Evolutionary conservation across 2,888 invertebrate genomes (phyloP), one percentile per base, ranked within the genome.

Genomic region (Idaea dimidiata): DNA sequence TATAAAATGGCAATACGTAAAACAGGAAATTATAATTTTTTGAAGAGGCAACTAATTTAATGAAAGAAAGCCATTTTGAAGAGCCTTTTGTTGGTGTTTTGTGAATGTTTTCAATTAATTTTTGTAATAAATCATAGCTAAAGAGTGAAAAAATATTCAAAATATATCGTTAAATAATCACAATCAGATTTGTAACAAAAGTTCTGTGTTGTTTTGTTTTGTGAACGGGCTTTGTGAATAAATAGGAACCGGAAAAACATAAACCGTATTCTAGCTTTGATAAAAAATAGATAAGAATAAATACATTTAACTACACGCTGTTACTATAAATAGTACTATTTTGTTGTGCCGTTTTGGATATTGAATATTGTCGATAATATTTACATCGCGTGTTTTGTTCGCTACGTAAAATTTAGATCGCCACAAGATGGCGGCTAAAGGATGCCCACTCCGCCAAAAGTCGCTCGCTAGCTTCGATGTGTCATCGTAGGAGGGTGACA

Each of bases 51-150:
- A 90, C 83, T 56, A 56, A 56, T 78, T 89, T 85, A 90, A 90
- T 91, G 90, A 91, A 91, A 91, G 90, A 91, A 91, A 91, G 92
- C 92, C 92, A 92, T 92, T 92, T 92, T 92, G 91, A 89, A 89
- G 87, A 92, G 88, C 84, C 91, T 93, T 92, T 93, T 93, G 93
- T 93, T 93, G 85, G 92, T 93, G 93, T 93, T 93, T 93, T 93
- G 89, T 92, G 91, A 91, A 92, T 91, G 91, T 93, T 93, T 93
- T 92, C 86, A 87, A 84, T 77, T 76, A 85, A 84, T 81, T 83
- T 85, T 86, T 84, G 76, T 79, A 78, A 74, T 82, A 85, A 76
- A 86, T 83, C 77, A 83, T 79, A 77, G 75, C 73, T 81, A 80
- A 68, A 81, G 69, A 75, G 74, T 78, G 72, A 71, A 75, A 68